phyloP scores from a whole-genome alignment of 2,113 vertebrate genomes.

The Symphodus melops region DNA sequence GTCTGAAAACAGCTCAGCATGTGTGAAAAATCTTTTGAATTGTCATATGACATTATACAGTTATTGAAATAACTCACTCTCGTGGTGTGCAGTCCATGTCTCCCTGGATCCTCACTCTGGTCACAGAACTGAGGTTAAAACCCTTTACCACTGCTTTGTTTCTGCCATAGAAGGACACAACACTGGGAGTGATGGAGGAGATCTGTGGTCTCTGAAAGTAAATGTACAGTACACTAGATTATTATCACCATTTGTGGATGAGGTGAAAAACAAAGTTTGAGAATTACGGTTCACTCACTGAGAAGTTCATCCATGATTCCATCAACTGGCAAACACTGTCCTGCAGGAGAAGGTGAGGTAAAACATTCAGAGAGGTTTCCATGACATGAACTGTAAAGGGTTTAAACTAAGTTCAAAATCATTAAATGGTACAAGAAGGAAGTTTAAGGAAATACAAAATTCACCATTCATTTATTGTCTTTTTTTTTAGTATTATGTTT shows the following conservation, averaged over 20 bases:
- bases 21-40: too few relatives aligned
- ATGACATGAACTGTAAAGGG: not conserved
- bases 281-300: constrained; percentile 38
- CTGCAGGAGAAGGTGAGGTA: constrained; percentile 33
- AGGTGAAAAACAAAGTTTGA: not conserved
- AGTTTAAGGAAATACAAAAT: too few relatives aligned
- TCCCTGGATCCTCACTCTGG: constrained; percentile 83
- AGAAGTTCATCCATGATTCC: not conserved
- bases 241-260: not conserved
- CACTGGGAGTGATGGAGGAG: constrained; percentile 82
- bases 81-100: constrained; percentile 79
- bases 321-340: constrained; percentile 27
- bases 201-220: constrained; percentile 82
- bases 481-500: too few relatives aligned
- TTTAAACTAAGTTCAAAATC: not conserved
- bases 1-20: too few relatives aligned
- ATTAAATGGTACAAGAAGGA: not conserved
- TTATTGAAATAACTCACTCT: constrained; percentile 64
- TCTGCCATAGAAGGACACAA: constrained; percentile 88
- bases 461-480: too few relatives aligned
- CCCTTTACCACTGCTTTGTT: constrained; percentile 85
- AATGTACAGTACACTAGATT: not conserved
- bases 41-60: too few relatives aligned
- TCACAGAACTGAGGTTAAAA: constrained; percentile 84
- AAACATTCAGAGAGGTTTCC: not conserved